Conservation (phyloP, 2,797 vertebrate genomes). For the Sebastes variabilis region DNA sequence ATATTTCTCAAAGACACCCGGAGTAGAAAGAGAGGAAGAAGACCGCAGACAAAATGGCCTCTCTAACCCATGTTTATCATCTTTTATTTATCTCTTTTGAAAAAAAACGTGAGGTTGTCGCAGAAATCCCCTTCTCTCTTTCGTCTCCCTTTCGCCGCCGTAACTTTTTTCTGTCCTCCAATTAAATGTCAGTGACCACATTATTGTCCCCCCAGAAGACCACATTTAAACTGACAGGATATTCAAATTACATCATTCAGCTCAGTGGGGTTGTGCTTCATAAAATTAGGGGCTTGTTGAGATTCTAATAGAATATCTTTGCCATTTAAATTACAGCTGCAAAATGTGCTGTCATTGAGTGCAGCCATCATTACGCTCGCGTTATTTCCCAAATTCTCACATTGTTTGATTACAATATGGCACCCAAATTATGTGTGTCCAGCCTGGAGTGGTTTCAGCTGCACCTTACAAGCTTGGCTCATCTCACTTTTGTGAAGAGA, state of each 20-base stretch:
- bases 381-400: conserved; percentile 59
- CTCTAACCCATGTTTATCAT: conserved; percentile 74
- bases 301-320: conserved; percentile 69
- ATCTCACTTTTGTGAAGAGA: conserved; percentile 55
- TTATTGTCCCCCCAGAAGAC: conserved; percentile 47
- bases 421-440: conserved; percentile 49
- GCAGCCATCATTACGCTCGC: conserved; percentile 46
- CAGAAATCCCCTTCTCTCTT: conserved; percentile 40
- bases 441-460: conserved; percentile 55
- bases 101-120: conserved; percentile 64
- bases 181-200: conserved; percentile 70
- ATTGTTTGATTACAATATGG: conserved; percentile 69
- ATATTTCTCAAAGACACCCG: conserved; percentile 76
- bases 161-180: conserved; percentile 58
- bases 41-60: conserved; percentile 68
- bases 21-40: conserved; percentile 60
- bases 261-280: conserved; percentile 61
- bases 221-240: conserved; percentile 63
- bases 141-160: conserved; percentile 38
- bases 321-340: conserved; percentile 68
- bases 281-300: conserved; percentile 71
- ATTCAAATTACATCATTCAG: conserved; percentile 64
- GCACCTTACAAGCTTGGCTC: conserved; percentile 58
- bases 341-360: conserved; percentile 53
- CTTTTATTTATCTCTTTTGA: conserved; percentile 74